phyloP scores from a whole-genome alignment of 2,888 invertebrate genomes.

The Tenthredo distinguenda region DNA sequence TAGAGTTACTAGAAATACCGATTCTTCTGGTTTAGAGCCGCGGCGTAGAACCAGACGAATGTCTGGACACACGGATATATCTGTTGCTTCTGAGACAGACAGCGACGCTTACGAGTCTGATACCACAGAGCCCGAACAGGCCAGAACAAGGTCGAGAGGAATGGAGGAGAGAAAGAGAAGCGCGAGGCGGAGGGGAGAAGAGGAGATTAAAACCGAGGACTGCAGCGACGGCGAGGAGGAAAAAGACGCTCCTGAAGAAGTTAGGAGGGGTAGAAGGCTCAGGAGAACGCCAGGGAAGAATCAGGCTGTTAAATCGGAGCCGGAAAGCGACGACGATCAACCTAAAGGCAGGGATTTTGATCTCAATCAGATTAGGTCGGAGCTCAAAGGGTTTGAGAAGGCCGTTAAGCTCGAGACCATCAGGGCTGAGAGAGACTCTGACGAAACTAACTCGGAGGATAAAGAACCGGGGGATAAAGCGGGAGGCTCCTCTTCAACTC shows the following conservation, averaged over 20 bases:
- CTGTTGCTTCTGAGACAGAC: conserved; percentile 81
- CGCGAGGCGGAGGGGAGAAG: conserved; percentile 76
- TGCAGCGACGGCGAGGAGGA: conserved; percentile 72
- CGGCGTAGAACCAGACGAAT: conserved; percentile 79
- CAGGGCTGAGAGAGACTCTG: conserved; percentile 77
- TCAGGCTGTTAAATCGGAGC: conserved; percentile 76
- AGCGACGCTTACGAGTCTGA: conserved; percentile 80
- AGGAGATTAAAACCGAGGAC: conserved; percentile 77
- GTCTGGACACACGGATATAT: conserved; percentile 82
- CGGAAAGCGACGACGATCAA: conserved; percentile 79
- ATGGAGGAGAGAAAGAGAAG: conserved; percentile 71
- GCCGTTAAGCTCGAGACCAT: conserved; percentile 80
- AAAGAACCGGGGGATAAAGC: conserved; percentile 69
- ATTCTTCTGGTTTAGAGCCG: conserved; percentile 66
- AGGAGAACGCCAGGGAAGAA: conserved; percentile 76
- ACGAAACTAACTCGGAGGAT: conserved; percentile 70
- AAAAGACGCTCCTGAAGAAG: conserved; percentile 69
- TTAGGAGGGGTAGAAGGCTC: conserved; percentile 74
- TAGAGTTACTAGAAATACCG: conserved; percentile 73
- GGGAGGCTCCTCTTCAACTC: conserved; percentile 57
- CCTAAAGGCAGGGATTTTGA: conserved; percentile 89
- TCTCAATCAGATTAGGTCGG: conserved; percentile 91
- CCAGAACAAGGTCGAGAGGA: conserved; percentile 63
- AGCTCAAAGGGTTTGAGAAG: conserved; percentile 89
- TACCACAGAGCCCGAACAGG: conserved; percentile 74